Base-by-base conservation (phyloP, 2,797 vertebrate species). In the Chaunax sp. region DNA sequence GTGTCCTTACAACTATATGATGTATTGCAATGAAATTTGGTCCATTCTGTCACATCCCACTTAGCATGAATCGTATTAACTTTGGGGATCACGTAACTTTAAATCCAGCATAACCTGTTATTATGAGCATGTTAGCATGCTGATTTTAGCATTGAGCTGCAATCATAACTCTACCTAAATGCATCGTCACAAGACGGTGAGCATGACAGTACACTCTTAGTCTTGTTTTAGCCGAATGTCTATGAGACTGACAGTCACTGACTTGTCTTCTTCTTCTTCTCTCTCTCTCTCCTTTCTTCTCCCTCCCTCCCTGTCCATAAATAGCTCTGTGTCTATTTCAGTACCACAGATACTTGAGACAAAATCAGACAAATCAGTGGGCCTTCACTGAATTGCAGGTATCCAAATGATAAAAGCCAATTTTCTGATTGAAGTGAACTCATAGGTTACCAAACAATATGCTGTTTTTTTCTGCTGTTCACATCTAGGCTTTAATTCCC, bases 241-340 rank as follows among this genome's bases (percentile, higher is more conserved):
- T 37, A 25, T 23, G 15, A 41, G 26, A 33, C 19, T 28, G 6
- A n/a, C 13, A 18, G 3, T 43, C 37, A 50, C 62, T 62, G 43
- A 7, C 5, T 23, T 11, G 19, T 16, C 16, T 28, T 22, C 19
- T 30, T 49, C 44, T 49, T 22, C 7, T 9, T 18, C 44, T 40
- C 30, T 56, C 57, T 79, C 54, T 43, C 30, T 22, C 20, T 53
- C 44, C 38, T 41, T 60, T 33, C 49, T 49, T 47, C 55, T 50
- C n/a, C 76, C 37, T 46, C 54, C 62, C 20, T 50, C 56, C 46
- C 44, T 40, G 19, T 64, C 72, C 35, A 75, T 67, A 78, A 87
- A 84, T 84, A 84, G 69, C 78, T 64, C 60, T 51, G 30, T 25
- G 55, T 80, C 75, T 86, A 84, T 85, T 84, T 85, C 65, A 46